Base-by-base conservation (phyloP, 1,140 invertebrate genomes). In the Ips nitidus region DNA sequence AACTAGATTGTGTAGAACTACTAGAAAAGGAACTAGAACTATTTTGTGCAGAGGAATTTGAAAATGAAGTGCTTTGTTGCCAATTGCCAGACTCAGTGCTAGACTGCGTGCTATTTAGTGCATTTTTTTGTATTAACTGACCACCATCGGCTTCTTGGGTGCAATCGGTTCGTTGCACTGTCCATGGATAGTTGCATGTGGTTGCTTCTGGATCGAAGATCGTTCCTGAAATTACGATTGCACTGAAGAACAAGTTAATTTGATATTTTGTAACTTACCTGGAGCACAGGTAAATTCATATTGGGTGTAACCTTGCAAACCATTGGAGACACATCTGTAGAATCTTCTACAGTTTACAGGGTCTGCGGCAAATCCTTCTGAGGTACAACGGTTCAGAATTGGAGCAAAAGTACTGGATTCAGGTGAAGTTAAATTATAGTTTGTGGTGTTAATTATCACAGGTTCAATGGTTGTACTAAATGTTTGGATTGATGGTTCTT, bases 241-340 rank as follows among this genome's bases (percentile, higher is more conserved):
- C 22, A 22, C 22, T 22, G 22, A 22, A 22, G 22, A 22, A 22
- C 22, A 22, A 22, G 22, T 22, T 22, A 22, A 22, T 22, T 22
- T 22, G 22, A 22, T 22, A 22, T 22, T 22, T 22, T 22, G 22
- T 22, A 38, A 43, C 42, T 58, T 64, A 70, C 68, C 88, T 8
- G 79, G 79, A 3, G 84, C 87, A 77, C 89, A 91, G 37, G 81
- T 82, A 73, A 88, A 91, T 55, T 88, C 83, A 70, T 42, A 86
- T 87, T 71, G 85, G 84, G 45, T 77, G 75, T 5, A 83, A 82
- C 73, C 85, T 85, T 76, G 80, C 61, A 81, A 73, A 41, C 79
- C 80, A 4, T 71, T 70, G 36, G 56, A 42, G n/a, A 85, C 83
- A 71, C 86, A 87, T 64, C 86, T 77, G 74, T 87, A 88, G 74